phyloP scores from a whole-genome alignment of 2,888 invertebrate genomes.

The Microctonus brassicae region DNA sequence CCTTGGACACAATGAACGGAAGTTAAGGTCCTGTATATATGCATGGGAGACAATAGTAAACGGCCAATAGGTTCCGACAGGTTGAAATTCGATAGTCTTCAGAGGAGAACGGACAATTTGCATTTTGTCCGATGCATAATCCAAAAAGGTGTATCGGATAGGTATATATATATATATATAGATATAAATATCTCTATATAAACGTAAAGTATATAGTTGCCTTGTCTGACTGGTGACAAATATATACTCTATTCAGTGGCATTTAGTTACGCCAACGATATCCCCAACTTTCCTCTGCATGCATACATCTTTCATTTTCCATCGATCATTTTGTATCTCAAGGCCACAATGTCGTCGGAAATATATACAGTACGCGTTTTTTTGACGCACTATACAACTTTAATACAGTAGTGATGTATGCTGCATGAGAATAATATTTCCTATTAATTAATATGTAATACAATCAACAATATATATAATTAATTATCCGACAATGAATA shows the following conservation, averaged over 20 bases:
- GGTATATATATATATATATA: no score
- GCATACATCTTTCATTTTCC: not conserved
- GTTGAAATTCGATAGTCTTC: slow-evolving; percentile 50
- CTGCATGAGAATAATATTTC: not conserved
- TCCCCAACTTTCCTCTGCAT: slow-evolving; percentile 35
- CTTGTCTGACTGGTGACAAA: slow-evolving; percentile 42
- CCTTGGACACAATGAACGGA: slow-evolving; percentile 50
- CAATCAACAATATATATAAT: no score
- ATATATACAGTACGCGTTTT: not conserved
- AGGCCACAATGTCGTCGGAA: not conserved
- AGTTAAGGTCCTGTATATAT: slow-evolving; percentile 28
- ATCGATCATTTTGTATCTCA: not conserved
- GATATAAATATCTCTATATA: slow-evolving; percentile 1
- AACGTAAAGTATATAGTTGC: slow-evolving; percentile 28
- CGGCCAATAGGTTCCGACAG: slow-evolving; percentile 46
- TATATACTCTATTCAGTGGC: slow-evolving; percentile 47
- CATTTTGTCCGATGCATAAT: slow-evolving; percentile 23
- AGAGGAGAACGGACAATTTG: slow-evolving; percentile 26
- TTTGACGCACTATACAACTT: not conserved
- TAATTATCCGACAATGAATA: no score
- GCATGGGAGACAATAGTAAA: slow-evolving; percentile 48
- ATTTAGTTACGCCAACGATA: slow-evolving; percentile 60
- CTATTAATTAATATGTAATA: no score
- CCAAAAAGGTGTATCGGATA: no score
- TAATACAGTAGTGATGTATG: not conserved